phyloP scores from a whole-genome alignment of 2,888 invertebrate species.

The Dorcus hopei region DNA sequence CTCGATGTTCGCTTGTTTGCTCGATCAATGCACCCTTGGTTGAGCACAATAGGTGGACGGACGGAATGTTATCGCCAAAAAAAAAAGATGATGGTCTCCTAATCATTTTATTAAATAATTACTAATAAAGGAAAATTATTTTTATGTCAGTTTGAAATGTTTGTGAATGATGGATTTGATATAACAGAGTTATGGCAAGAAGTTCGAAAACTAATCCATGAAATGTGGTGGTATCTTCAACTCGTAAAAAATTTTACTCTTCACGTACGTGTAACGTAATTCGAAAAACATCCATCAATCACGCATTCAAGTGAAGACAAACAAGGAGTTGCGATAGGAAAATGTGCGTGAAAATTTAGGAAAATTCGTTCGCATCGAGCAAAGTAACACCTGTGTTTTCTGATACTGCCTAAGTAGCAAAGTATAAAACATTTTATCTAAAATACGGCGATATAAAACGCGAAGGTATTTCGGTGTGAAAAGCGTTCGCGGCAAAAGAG shows the following conservation, averaged over 20 bases:
- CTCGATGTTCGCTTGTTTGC: constrained; percentile 18
- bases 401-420: constrained; percentile 20
- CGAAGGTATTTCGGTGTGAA: constrained; percentile 23
- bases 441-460: constrained; percentile 18
- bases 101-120: no score
- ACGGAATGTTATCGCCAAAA: constrained; percentile 1
- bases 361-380: no score
- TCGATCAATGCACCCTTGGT: constrained; percentile 15
- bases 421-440: constrained; percentile 11
- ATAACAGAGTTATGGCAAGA: no score
- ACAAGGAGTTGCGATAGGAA: constrained; percentile 19
- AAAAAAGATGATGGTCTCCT: not conserved
- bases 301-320: constrained; percentile 5
- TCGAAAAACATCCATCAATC: constrained; percentile 24
- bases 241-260: no score
- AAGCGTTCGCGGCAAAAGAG: constrained; percentile 14
- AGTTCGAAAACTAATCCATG: no score
- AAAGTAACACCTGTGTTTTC: constrained; percentile 26
- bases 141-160: no score
- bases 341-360: constrained; percentile 3
- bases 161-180: no score
- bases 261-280: constrained; percentile 20
- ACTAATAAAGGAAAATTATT: no score
- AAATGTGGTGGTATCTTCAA: no score
- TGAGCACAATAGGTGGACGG: constrained; percentile 4